These are phyloP conservation scores for Hydropsyche tenuis DNA, from an alignment of 1,140 invertebrate species.

Conservation along the genomic window DNA sequence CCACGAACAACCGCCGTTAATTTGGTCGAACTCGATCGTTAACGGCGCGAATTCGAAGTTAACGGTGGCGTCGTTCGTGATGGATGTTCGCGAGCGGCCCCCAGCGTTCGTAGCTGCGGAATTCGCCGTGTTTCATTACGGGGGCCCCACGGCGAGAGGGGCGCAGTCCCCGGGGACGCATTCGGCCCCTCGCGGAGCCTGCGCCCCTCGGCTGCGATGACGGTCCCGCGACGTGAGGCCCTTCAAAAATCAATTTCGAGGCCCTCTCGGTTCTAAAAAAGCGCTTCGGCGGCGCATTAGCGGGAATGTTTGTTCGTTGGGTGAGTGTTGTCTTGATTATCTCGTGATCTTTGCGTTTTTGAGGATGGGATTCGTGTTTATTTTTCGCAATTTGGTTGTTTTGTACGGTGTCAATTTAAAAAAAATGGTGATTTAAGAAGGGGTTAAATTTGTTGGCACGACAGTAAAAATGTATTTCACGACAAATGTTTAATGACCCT, in stretches of 20 bases:
- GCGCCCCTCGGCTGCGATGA: background rate
- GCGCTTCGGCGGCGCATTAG: background rate
- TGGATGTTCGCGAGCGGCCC: conserved; percentile 12
- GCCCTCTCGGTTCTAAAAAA: background rate
- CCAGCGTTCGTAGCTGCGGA: conserved; percentile 29
- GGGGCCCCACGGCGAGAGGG: conserved; percentile 8
- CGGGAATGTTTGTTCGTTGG: background rate
- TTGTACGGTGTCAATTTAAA: too few relatives aligned
- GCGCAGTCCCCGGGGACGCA: conserved; percentile 32
- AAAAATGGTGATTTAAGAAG: too few relatives aligned
- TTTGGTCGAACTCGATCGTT: conserved; percentile 17
- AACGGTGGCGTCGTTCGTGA: background rate
- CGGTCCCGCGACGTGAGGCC: conserved; percentile 5
- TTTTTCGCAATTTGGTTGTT: too few relatives aligned
- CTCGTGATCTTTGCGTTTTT: too few relatives aligned
- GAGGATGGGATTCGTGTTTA: too few relatives aligned
- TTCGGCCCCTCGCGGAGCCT: conserved; percentile 5
- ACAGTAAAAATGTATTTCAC: too few relatives aligned
- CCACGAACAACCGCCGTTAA: background rate
- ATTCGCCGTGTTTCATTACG: conserved; percentile 42
- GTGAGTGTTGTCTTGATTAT: too few relatives aligned
- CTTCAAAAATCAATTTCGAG: conserved; percentile 17
- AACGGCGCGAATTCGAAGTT: conserved; percentile 14
- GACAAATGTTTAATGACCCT: too few relatives aligned
- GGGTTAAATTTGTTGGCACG: too few relatives aligned